These are phyloP conservation scores for Felis catus DNA, from an alignment of 2,113 vertebrate species.

Conservation along the genomic window F.catus_Fca126_mat1.0 CM031415.1:54872501-54873000, in stretches of 20 bases:
- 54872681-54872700: neutral
- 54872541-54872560: accelerated
- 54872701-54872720: constrained; percentile 19
- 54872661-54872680: accelerated
- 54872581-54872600: neutral
- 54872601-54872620: too few relatives aligned
- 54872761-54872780: constrained; percentile 73
- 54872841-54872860: constrained; percentile 29
- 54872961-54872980: constrained; percentile 16
- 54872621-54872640: too few relatives aligned
- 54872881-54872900: constrained; percentile 36
- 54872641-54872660: neutral
- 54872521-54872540: neutral
- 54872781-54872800: constrained; percentile 67
- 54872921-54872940: neutral
- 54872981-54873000: constrained; percentile 22
- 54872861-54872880: neutral
- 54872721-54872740: constrained; percentile 71
- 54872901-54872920: constrained; percentile 42
- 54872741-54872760: constrained; percentile 76
- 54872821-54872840: neutral
- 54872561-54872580: neutral
- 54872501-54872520: neutral
- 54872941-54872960: neutral
- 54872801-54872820: neutral